A percentile compares a stretch with the other conserved stretches of the same genome.
Conservation (phyloP, 2,113 vertebrate species). For the Clinocottus analis region DNA sequence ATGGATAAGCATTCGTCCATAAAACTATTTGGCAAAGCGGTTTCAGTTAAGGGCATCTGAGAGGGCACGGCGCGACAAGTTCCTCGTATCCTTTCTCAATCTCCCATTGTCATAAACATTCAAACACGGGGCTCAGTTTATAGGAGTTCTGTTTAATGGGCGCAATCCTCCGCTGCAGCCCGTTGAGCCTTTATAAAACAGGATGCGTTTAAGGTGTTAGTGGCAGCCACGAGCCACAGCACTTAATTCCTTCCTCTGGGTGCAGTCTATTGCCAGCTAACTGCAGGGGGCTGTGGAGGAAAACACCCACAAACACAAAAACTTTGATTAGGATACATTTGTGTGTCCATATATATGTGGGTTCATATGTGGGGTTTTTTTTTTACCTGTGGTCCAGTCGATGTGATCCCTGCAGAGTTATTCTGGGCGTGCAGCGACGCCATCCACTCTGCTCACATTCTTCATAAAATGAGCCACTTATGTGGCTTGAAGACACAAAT, state of each 20-base stretch:
- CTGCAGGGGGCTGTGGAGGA: conserved; percentile 26
- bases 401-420: conserved; percentile 27
- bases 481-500: conserved; percentile 16
- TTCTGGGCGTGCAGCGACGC: background rate
- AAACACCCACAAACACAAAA: conserved; percentile 42
- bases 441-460: background rate
- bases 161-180: conserved; percentile 42
- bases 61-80: conserved; percentile 53
- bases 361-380: conserved; percentile 5
- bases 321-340: conserved; percentile 44
- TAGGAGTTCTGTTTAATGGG: conserved; percentile 54
- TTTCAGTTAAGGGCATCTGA: conserved; percentile 69
- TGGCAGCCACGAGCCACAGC: conserved; percentile 33
- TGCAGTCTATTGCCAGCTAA: conserved; percentile 37
- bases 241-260: conserved; percentile 51
- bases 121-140: conserved; percentile 45
- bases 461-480: conserved; percentile 39
- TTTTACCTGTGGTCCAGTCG: conserved; percentile 3
- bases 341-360: conserved; percentile 9
- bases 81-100: conserved; percentile 32
- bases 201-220: conserved; percentile 49
- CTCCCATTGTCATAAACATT: conserved; percentile 61
- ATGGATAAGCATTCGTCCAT: conserved; percentile 78
- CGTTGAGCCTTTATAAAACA: conserved; percentile 58
- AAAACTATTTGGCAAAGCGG: conserved; percentile 75